Percentiles rank a stretch among this genome's conserved stretches.
phyloP scores from a whole-genome alignment of 2,888 invertebrate species.

The Cryptus armator region DNA sequence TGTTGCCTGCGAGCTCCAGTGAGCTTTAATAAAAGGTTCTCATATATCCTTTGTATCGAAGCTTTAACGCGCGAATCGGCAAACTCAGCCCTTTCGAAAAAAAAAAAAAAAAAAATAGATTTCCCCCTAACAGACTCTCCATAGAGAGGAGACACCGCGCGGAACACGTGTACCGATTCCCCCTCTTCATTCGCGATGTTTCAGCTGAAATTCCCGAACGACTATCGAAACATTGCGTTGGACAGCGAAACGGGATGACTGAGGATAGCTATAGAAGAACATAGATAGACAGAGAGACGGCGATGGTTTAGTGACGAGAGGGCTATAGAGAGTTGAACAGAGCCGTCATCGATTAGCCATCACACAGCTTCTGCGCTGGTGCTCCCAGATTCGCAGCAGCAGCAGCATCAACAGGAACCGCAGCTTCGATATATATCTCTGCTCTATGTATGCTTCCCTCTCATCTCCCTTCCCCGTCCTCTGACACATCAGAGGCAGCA shows the following conservation, averaged over 20 bases:
- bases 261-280: background rate
- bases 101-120: conserved; percentile 1
- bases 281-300: background rate
- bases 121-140: background rate
- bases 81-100: background rate
- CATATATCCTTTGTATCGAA: background rate
- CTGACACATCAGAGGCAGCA: conserved; percentile 42
- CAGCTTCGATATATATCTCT: conserved; percentile 49
- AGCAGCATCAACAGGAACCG: conserved; percentile 57
- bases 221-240: conserved; percentile 30
- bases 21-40: background rate
- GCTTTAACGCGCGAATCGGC: background rate
- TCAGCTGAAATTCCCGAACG: conserved; percentile 12
- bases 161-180: background rate
- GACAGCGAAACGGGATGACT: conserved; percentile 7
- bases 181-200: conserved; percentile 17
- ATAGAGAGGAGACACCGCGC: background rate
- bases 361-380: conserved; percentile 69
- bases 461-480: conserved; percentile 33
- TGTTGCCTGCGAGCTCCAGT: background rate
- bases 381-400: conserved; percentile 62
- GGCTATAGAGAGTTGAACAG: conserved; percentile 56
- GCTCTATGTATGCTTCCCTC: background rate
- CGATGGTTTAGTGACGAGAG: background rate
- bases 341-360: conserved; percentile 73